Evolutionary conservation across 1,140 invertebrate species (phyloP).

Genomic region (Bombyx mori): DNA sequence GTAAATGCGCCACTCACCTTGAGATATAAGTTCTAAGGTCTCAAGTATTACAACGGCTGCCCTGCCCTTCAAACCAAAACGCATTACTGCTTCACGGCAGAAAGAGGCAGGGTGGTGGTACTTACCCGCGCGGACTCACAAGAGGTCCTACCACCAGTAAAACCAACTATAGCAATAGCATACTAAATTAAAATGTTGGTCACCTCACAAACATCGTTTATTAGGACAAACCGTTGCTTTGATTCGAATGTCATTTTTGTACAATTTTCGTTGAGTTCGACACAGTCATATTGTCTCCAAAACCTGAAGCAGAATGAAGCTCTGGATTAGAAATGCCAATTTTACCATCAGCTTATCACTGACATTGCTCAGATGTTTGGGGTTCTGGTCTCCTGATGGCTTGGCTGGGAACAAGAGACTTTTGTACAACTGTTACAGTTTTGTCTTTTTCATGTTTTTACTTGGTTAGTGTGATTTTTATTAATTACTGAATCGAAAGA

Average conservation of each 20-base stretch:
- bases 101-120: too few relatives aligned
- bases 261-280: background rate
- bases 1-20: too few relatives aligned
- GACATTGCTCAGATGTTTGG: slow-evolving; percentile 20
- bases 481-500: too few relatives aligned
- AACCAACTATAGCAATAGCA: background rate
- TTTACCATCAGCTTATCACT: slow-evolving; percentile 17
- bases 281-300: too few relatives aligned
- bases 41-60: too few relatives aligned
- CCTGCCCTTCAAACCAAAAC: too few relatives aligned
- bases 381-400: slow-evolving; percentile 31
- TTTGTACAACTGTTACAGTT: slow-evolving; percentile 21
- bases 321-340: slow-evolving; percentile 12
- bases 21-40: too few relatives aligned
- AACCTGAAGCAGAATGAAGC: slow-evolving; percentile 4
- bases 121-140: too few relatives aligned
- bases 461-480: slow-evolving; percentile 23
- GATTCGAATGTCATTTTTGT: background rate
- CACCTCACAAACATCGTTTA: background rate
- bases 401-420: slow-evolving; percentile 6
- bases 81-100: too few relatives aligned
- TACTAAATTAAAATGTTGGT: too few relatives aligned
- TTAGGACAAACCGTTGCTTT: slow-evolving; percentile 1
- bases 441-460: slow-evolving; percentile 28
- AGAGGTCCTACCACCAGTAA: background rate